Evolutionary conservation across 2,797 vertebrate genomes (phyloP).

Genomic region (Petrocephalus schoutedeni): DNA sequence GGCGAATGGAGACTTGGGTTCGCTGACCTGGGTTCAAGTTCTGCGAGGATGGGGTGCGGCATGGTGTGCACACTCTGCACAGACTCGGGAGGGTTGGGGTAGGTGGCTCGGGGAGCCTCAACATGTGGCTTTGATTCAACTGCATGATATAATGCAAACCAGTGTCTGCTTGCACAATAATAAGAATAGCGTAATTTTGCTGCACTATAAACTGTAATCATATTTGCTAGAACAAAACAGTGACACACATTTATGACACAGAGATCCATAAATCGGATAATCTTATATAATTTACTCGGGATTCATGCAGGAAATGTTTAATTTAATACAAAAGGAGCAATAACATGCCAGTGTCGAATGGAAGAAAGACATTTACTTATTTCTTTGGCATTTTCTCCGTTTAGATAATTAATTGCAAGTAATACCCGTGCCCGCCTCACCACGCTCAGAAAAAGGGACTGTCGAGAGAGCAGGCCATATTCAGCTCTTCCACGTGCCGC

Average conservation of each 20-base stretch:
- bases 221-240: constrained; percentile 58
- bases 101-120: constrained; percentile 25
- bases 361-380: constrained; percentile 56
- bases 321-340: constrained; percentile 30
- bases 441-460: too few relatives aligned
- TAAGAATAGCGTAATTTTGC: constrained; percentile 32
- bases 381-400: constrained; percentile 45
- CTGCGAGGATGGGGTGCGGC: background rate
- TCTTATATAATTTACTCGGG: constrained; percentile 57
- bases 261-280: constrained; percentile 66
- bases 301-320: constrained; percentile 38
- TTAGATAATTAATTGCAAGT: constrained; percentile 64
- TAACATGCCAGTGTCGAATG: constrained; percentile 28
- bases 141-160: constrained; percentile 52
- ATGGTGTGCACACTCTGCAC: background rate
- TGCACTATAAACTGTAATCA: constrained; percentile 53
- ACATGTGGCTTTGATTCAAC: constrained; percentile 37
- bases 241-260: constrained; percentile 62
- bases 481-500: background rate
- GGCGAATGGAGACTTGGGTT: background rate
- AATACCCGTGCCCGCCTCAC: constrained; percentile 47
- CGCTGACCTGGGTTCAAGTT: background rate
- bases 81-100: background rate
- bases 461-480: background rate
- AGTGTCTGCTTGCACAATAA: constrained; percentile 23